A percentile compares a stretch with the other conserved stretches of the same genome.
Evolutionary conservation across 2,797 vertebrate species (phyloP).

Genomic region (Myotis findleyi): DNA sequence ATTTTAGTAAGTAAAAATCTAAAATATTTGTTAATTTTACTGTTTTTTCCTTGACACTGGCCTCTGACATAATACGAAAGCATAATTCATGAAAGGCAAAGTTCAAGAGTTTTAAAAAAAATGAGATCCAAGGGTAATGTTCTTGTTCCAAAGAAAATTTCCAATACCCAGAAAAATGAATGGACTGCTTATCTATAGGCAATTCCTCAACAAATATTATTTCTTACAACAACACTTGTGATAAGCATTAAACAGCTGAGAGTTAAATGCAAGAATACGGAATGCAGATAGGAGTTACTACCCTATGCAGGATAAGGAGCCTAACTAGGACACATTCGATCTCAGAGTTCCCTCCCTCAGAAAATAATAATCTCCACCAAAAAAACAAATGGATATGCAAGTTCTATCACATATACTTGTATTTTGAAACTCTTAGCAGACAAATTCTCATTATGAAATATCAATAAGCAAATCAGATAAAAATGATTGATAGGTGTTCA

Average conservation of each 20-base stretch:
- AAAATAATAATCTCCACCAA: slow-evolving; percentile 11
- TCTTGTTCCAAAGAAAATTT: slow-evolving; percentile 4
- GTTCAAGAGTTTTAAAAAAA: background rate
- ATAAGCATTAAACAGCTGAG: background rate
- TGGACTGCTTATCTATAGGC: background rate
- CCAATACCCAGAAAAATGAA: background rate
- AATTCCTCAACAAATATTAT: background rate
- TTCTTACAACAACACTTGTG: background rate
- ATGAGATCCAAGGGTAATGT: background rate
- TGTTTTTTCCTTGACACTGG: background rate
- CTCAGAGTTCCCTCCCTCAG: background rate
- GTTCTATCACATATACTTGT: background rate
- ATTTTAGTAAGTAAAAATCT: slow-evolving; percentile 38
- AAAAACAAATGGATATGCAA: background rate
- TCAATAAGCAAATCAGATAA: slow-evolving; percentile 50
- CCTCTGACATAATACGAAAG: background rate
- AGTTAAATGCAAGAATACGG: background rate
- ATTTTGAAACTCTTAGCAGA: background rate
- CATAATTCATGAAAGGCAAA: background rate
- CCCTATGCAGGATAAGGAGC: background rate
- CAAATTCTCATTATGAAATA: slow-evolving; percentile 37
- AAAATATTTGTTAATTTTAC: slow-evolving; percentile 27
- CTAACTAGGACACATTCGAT: background rate
- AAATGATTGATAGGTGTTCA: background rate
- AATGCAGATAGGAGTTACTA: background rate